Conservation (phyloP, 1,140 invertebrate species). For the Euschistus heros region DNA sequence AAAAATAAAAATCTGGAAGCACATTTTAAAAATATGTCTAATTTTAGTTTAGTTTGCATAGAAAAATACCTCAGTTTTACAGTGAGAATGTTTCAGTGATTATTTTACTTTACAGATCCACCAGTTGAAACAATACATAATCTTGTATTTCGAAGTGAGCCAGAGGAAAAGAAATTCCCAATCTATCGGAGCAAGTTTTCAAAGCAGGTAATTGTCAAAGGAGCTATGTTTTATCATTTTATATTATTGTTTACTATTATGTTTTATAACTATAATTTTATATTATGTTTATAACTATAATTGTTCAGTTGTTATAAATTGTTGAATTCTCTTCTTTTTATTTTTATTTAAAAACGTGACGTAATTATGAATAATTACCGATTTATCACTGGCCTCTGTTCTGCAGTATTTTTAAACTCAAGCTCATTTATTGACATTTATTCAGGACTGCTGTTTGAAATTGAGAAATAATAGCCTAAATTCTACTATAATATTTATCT, state of each 20-base stretch:
- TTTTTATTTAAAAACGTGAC: background rate
- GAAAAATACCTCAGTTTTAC: too few relatives aligned
- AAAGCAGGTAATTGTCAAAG: conserved; percentile 15
- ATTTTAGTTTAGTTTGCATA: too few relatives aligned
- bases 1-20: too few relatives aligned
- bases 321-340: background rate
- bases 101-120: too few relatives aligned
- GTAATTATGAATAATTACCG: background rate
- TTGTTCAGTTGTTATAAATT: background rate
- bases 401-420: too few relatives aligned
- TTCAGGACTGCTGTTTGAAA: too few relatives aligned
- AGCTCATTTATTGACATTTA: too few relatives aligned
- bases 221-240: too few relatives aligned
- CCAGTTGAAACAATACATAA: background rate
- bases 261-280: background rate
- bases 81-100: too few relatives aligned
- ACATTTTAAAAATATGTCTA: too few relatives aligned
- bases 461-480: too few relatives aligned
- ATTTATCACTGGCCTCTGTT: background rate
- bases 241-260: background rate
- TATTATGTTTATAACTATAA: background rate
- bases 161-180: conserved; percentile 22
- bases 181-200: conserved; percentile 29
- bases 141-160: conserved; percentile 22
- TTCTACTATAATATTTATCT: too few relatives aligned